A percentile compares a stretch with the other conserved stretches of the same genome.
Evolutionary conservation across 2,888 invertebrate genomes (phyloP).

Genomic region (Lasioglossum oenotherae): DNA sequence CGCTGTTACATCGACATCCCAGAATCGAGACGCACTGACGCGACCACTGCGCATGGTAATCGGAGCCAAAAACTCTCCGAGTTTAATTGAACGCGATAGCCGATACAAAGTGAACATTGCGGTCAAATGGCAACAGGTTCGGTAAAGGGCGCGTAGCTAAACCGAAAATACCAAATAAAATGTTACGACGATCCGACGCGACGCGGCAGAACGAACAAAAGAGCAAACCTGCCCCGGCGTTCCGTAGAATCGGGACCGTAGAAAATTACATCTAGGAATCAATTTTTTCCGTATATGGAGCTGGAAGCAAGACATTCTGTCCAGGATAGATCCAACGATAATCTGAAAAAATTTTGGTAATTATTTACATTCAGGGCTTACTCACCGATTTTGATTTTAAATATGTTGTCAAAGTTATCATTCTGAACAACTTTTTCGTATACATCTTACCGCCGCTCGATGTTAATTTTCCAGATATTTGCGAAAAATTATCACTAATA

Average conservation of each 20-base stretch:
- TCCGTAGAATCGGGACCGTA: too few species aligned
- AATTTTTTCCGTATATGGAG: conserved; percentile 9
- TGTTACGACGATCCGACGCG: conserved; percentile 24
- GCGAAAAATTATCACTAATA: too few species aligned
- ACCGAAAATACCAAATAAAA: conserved; percentile 54
- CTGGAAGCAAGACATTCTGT: background rate
- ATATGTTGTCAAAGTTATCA: too few species aligned
- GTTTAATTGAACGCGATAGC: conserved; percentile 67
- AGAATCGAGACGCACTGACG: conserved; percentile 3
- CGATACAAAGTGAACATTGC: conserved; percentile 65
- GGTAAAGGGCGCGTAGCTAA: conserved; percentile 48
- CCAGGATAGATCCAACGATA: background rate
- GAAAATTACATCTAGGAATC: conserved; percentile 22
- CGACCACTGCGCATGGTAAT: conserved; percentile 34
- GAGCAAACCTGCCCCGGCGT: background rate
- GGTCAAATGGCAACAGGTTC: conserved; percentile 67
- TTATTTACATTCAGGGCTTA: too few species aligned
- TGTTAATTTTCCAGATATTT: too few species aligned
- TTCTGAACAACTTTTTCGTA: too few species aligned
- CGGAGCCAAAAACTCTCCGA: conserved; percentile 62
- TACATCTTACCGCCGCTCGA: too few species aligned
- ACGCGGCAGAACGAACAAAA: conserved; percentile 9
- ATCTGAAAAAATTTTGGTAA: background rate
- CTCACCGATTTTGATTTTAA: too few species aligned
- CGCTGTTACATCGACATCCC: conserved; percentile 23